Evolutionary conservation across 2,113 vertebrate species (phyloP).

Genomic region (Emydocephalus ijimae): DNA sequence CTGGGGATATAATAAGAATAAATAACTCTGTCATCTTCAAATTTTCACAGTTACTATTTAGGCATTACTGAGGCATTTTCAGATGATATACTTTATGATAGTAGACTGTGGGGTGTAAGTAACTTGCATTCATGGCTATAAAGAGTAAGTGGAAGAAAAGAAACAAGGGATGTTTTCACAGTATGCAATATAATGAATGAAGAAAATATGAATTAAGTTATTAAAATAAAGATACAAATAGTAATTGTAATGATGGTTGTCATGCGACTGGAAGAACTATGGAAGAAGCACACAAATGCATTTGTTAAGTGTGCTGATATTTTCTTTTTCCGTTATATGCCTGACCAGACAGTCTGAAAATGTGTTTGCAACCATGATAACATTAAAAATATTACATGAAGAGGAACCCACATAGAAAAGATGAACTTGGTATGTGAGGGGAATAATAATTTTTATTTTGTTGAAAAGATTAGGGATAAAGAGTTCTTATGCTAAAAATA

Average conservation of each 20-base stretch:
- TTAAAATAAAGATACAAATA: slow-evolving; percentile 63
- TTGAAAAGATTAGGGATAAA: slow-evolving; percentile 51
- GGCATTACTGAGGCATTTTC: neutral
- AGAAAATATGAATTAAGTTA: slow-evolving; percentile 73
- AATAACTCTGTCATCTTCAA: neutral
- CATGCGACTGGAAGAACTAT: slow-evolving; percentile 60
- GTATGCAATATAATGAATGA: slow-evolving; percentile 64
- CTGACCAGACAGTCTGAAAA: slow-evolving; percentile 53
- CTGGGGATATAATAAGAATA: neutral
- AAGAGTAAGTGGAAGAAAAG: neutral
- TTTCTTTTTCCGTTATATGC: slow-evolving; percentile 68
- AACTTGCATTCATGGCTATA: neutral
- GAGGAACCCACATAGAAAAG: neutral
- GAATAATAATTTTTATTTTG: slow-evolving; percentile 48
- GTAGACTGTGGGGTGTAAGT: neutral
- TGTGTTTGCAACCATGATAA: slow-evolving; percentile 48
- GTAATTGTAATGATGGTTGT: slow-evolving; percentile 69
- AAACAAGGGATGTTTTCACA: slow-evolving; percentile 54
- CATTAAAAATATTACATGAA: slow-evolving; percentile 39
- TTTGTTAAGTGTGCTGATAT: slow-evolving; percentile 65
- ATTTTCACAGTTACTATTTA: neutral
- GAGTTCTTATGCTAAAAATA: slow-evolving; percentile 43
- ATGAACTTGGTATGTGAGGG: slow-evolving; percentile 14
- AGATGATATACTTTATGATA: neutral
- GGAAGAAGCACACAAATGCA: slow-evolving; percentile 48